phyloP scores from a whole-genome alignment of 2,113 vertebrate genomes.

The Tragulus kanchil region DNA sequence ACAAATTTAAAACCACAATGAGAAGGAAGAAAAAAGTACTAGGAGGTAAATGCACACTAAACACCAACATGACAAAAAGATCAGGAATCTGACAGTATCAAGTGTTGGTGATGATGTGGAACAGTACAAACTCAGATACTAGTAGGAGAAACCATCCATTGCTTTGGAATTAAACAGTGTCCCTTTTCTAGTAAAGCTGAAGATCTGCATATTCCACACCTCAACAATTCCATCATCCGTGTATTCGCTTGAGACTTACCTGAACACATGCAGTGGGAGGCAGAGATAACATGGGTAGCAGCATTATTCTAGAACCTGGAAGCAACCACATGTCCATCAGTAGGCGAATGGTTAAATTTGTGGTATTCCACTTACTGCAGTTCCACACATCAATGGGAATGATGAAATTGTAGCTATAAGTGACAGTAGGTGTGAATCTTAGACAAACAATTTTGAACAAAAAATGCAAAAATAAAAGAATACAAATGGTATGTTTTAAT shows the following conservation, averaged over 20 bases:
- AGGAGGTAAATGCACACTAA: neutral
- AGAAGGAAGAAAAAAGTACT: neutral
- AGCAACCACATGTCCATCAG: neutral
- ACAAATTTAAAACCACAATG: neutral
- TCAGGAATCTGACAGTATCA: neutral
- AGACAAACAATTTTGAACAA: neutral
- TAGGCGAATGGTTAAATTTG: neutral
- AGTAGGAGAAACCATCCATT: neutral
- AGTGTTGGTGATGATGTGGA: neutral
- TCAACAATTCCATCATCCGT: neutral
- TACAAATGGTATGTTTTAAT: neutral
- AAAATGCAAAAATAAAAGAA: neutral
- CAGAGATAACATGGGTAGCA: neutral
- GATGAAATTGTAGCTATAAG: neutral
- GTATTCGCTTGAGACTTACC: neutral
- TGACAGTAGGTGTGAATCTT: neutral
- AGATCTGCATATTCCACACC: neutral
- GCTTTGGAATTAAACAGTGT: neutral
- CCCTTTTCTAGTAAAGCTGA: neutral
- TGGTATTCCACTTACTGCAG: neutral
- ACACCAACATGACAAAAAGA: neutral
- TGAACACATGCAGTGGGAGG: rapidly evolving
- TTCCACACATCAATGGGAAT: neutral
- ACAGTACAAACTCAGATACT: neutral
- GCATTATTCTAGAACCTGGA: neutral